phyloP scores from a whole-genome alignment of 2,888 invertebrate species.

The Brachypterus glaber region DNA sequence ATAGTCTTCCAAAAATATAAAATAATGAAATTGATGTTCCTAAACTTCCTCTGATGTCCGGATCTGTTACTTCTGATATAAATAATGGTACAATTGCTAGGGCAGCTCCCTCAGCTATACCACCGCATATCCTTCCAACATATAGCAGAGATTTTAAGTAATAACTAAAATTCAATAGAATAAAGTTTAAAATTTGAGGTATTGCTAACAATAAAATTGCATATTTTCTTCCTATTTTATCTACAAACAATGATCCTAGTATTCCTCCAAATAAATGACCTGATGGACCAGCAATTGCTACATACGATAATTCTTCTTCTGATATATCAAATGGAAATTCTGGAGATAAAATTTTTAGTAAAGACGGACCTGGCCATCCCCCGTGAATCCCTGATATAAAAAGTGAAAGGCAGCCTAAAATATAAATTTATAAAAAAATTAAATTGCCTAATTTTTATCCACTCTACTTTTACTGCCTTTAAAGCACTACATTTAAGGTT shows the following conservation, averaged over 20 bases:
- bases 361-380: slow-evolving; percentile 24
- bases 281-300: slow-evolving; percentile 21
- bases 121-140: slow-evolving; percentile 20
- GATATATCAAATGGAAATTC: slow-evolving; percentile 23
- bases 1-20: slow-evolving; percentile 12
- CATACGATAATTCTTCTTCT: slow-evolving; percentile 24
- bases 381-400: slow-evolving; percentile 22
- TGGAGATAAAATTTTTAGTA: slow-evolving; percentile 22
- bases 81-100: slow-evolving; percentile 26
- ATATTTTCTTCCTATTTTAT: slow-evolving; percentile 24
- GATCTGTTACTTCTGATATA: slow-evolving; percentile 27
- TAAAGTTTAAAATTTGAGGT: slow-evolving; percentile 18
- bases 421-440: no score
- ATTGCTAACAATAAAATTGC: slow-evolving; percentile 21
- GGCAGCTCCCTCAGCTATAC: slow-evolving; percentile 25
- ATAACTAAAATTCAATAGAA: slow-evolving; percentile 12
- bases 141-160: slow-evolving; percentile 13
- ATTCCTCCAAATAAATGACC: slow-evolving; percentile 24
- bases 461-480: no score
- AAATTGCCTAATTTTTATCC: no score
- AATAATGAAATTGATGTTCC: slow-evolving; percentile 13
- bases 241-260: slow-evolving; percentile 18
- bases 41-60: slow-evolving; percentile 24
- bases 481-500: no score
- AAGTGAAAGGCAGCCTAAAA: slow-evolving; percentile 22